Percentiles rank a stretch among this genome's conserved stretches.
Conservation (phyloP, 2,797 vertebrate genomes). For the Salarias fasciatus region DNA sequence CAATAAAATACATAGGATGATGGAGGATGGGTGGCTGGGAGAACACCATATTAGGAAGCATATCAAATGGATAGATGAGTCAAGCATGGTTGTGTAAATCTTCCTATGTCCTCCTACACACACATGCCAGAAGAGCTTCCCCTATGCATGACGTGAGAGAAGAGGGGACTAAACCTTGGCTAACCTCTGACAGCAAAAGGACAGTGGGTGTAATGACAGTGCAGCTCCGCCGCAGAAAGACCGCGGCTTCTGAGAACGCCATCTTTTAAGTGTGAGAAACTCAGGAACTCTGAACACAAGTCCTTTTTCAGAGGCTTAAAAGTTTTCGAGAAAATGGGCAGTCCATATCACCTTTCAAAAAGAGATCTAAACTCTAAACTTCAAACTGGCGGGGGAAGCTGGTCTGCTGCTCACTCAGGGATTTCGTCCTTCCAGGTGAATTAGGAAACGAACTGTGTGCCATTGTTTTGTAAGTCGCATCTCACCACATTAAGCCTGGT, state of each 20-base stretch:
- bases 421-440: conserved; percentile 29
- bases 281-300: conserved; percentile 31
- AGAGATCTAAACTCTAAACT: background rate
- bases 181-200: conserved; percentile 40
- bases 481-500: conserved; percentile 48
- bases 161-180: conserved; percentile 33
- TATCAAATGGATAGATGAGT: conserved; percentile 4
- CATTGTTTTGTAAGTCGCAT: conserved; percentile 29
- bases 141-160: conserved; percentile 32
- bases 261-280: conserved; percentile 57
- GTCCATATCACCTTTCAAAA: background rate
- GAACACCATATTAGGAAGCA: conserved; percentile 8
- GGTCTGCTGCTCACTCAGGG: background rate
- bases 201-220: conserved; percentile 71
- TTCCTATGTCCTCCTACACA: background rate
- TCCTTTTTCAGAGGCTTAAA: conserved; percentile 23
- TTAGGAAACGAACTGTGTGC: conserved; percentile 25
- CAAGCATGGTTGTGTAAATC: conserved; percentile 12
- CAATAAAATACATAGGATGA: background rate
- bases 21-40: no score
- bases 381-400: no score
- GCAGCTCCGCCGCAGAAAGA: conserved; percentile 59
- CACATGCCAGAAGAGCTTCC: conserved; percentile 22
- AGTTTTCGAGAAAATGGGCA: conserved; percentile 28
- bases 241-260: conserved; percentile 41